Percentiles rank a stretch among this genome's conserved stretches.
Evolutionary conservation across 2,888 invertebrate species (phyloP).

Genomic region (Drepanosiphum platanoidis): DNA sequence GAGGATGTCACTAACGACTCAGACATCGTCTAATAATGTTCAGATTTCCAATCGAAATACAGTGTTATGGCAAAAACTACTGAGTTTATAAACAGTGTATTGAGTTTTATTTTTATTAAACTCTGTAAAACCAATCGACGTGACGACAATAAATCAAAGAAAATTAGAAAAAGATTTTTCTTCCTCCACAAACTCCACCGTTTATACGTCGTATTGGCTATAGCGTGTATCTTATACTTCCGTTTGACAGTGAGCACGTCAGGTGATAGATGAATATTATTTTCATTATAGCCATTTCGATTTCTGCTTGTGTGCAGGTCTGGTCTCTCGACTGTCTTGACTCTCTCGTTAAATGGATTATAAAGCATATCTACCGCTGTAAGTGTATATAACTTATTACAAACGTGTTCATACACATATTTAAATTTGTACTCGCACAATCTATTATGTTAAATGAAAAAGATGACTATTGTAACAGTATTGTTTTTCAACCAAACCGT

Average conservation of each 20-base stretch:
- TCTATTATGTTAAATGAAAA: no score
- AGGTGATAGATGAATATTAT: constrained; percentile 14
- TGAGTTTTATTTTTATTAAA: not conserved
- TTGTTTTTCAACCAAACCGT: no score
- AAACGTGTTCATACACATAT: no score
- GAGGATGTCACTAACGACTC: not conserved
- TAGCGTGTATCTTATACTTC: not conserved
- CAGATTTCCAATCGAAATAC: not conserved
- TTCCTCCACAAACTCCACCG: not conserved
- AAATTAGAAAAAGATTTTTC: constrained; percentile 15
- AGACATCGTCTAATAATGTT: not conserved
- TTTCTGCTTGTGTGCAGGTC: not conserved
- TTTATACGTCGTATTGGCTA: not conserved
- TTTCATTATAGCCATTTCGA: not conserved
- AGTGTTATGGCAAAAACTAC: not conserved
- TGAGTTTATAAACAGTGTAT: not conserved
- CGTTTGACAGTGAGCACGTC: not conserved
- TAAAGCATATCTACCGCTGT: no score
- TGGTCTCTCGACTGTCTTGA: no score
- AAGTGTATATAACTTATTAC: no score
- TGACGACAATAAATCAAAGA: constrained; percentile 16
- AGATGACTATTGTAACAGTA: no score
- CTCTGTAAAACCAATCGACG: not conserved
- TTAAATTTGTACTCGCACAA: no score
- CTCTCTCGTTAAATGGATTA: no score